Conservation (phyloP, 2,113 vertebrate species). For the Anolis carolinensis region DNA sequence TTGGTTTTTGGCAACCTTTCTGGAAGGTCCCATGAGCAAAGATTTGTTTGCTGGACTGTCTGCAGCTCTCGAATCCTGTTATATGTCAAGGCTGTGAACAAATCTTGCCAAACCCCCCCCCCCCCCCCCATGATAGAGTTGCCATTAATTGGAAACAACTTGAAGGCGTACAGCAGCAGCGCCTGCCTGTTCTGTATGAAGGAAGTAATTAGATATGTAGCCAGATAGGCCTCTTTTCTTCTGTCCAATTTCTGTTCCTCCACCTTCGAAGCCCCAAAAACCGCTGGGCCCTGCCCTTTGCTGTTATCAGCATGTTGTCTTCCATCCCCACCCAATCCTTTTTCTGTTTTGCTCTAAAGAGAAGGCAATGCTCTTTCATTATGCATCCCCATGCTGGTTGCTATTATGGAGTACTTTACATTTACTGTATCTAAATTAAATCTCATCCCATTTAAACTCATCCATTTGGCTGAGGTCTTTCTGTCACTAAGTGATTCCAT, state of each 20-base stretch:
- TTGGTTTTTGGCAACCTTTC: no score
- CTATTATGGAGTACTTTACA: conserved; percentile 24
- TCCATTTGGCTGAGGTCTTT: conserved; percentile 9
- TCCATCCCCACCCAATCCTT: neutral
- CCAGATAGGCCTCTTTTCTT: neutral
- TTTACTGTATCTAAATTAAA: conserved; percentile 56
- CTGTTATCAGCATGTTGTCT: neutral
- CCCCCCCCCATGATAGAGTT: no score
- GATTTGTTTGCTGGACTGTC: no score
- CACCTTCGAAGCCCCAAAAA: neutral
- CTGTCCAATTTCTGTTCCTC: neutral
- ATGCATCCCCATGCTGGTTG: neutral
- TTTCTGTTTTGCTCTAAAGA: neutral
- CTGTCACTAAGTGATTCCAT: conserved; percentile 40
- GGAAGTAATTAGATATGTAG: no score
- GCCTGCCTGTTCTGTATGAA: no score
- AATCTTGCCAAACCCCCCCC: no score
- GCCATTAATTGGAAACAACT: no score
- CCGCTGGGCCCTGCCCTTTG: neutral
- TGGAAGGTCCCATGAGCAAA: no score
- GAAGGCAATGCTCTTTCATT: conserved; percentile 16
- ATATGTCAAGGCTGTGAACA: no score
- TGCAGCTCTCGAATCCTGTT: no score
- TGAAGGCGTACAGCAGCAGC: no score
- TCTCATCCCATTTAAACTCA: conserved; percentile 40